phyloP scores from a whole-genome alignment of 2,113 vertebrate species.

The Meles meles region DNA sequence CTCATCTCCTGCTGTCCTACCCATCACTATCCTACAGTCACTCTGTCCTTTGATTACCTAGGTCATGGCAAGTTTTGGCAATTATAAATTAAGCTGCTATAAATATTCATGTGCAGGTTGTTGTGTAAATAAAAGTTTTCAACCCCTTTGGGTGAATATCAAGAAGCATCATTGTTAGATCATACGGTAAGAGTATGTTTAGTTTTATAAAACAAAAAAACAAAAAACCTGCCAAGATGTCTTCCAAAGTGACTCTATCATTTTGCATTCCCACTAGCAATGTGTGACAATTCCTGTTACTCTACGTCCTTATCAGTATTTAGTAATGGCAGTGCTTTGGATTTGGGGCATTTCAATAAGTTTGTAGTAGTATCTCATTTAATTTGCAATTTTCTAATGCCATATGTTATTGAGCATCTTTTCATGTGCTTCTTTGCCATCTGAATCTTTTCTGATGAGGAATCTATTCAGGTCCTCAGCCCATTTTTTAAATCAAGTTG shows the following conservation, averaged over 20 bases:
- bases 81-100: not conserved
- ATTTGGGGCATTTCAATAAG: not conserved
- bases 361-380: no score
- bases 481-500: not conserved
- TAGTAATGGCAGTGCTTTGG: not conserved
- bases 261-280: not conserved
- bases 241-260: not conserved
- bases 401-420: not conserved
- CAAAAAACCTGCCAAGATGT: not conserved
- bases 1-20: not conserved
- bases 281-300: not conserved
- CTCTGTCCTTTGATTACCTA: not conserved
- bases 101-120: not conserved
- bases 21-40: not conserved
- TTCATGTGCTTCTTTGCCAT: not conserved
- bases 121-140: not conserved
- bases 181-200: not conserved
- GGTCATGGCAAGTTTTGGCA: not conserved
- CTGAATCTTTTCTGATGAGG: no score
- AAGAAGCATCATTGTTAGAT: not conserved
- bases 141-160: not conserved
- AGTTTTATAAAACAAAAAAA: not conserved
- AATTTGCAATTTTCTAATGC: not conserved
- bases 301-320: not conserved
- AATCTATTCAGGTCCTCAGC: not conserved